These are phyloP conservation scores for Ciona savignyi DNA, from an alignment of 23 tunicate species.

Conservation along the genomic window DNA sequence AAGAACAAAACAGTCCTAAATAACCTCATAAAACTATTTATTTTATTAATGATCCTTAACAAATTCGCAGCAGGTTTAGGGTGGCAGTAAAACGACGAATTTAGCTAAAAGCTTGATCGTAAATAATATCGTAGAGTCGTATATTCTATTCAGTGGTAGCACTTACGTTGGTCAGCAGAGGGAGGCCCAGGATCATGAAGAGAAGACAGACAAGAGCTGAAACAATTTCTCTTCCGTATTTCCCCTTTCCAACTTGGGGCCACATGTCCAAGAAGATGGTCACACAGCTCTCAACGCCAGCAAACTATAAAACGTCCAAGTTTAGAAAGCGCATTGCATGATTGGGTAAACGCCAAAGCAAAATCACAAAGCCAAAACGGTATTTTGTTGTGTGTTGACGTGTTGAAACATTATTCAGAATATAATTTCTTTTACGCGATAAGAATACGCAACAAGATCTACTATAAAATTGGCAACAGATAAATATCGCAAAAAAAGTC, in stretches of 20 bases:
- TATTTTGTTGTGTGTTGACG: neutral
- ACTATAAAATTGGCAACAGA: too few species aligned
- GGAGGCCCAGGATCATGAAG: conserved; percentile 36
- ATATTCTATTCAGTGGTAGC: conserved; percentile 35
- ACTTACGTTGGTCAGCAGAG: conserved; percentile 41
- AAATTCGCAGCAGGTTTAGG: conserved; percentile 17
- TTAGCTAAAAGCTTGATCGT: conserved; percentile 7
- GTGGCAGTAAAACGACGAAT: conserved; percentile 30
- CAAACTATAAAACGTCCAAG: conserved; percentile 24
- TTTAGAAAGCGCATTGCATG: neutral
- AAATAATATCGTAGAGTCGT: conserved; percentile 22
- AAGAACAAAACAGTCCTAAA: too few species aligned
- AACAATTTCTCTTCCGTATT: conserved; percentile 38
- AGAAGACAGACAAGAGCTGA: conserved; percentile 17
- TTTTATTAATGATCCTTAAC: too few species aligned
- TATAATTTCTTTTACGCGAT: too few species aligned
- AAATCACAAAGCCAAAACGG: neutral
- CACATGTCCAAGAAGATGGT: conserved; percentile 27
- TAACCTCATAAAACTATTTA: too few species aligned
- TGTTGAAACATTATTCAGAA: too few species aligned
- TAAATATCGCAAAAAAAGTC: too few species aligned
- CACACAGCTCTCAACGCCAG: conserved; percentile 41
- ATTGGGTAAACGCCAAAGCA: neutral
- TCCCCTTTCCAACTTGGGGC: conserved; percentile 29
- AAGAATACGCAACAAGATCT: too few species aligned